Conservation (phyloP, 2,888 invertebrate genomes). For the Operophtera brumata region DNA sequence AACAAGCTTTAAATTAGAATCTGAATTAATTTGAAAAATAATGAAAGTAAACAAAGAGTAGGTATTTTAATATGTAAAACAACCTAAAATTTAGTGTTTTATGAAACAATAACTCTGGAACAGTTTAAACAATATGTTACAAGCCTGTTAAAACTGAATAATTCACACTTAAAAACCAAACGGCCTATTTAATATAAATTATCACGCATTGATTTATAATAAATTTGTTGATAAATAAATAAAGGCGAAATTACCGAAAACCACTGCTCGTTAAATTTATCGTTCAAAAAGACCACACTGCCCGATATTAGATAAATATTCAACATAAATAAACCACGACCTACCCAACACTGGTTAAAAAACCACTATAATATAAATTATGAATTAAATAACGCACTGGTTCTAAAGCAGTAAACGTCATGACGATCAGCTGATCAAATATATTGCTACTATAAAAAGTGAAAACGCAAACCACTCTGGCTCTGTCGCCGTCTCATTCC, state of each 20-base stretch:
- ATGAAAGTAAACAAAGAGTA: not conserved
- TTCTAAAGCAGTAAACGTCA: slow-evolving; percentile 74
- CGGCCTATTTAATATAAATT: slow-evolving; percentile 30
- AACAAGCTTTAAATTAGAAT: too few species aligned
- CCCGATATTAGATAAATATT: slow-evolving; percentile 63
- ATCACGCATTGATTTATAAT: slow-evolving; percentile 39
- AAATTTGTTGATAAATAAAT: slow-evolving; percentile 39
- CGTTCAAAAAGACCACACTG: slow-evolving; percentile 34
- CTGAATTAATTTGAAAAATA: not conserved
- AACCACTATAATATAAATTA: slow-evolving; percentile 76
- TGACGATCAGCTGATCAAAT: slow-evolving; percentile 80
- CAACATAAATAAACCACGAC: slow-evolving; percentile 74
- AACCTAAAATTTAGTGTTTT: slow-evolving; percentile 10
- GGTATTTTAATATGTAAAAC: slow-evolving; percentile 2
- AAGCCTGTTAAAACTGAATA: slow-evolving; percentile 16
- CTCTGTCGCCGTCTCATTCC: slow-evolving; percentile 56
- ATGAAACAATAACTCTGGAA: slow-evolving; percentile 31
- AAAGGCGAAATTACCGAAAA: slow-evolving; percentile 44
- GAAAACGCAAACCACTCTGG: slow-evolving; percentile 76
- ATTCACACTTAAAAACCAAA: slow-evolving; percentile 20
- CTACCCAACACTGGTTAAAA: slow-evolving; percentile 68
- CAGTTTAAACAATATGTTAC: slow-evolving; percentile 24
- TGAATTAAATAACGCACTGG: slow-evolving; percentile 74
- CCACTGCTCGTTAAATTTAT: slow-evolving; percentile 46
- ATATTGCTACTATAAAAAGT: slow-evolving; percentile 81